These are phyloP conservation scores for Chiroxiphia lanceolata DNA, from an alignment of 2,797 vertebrate genomes.

Conservation along the genomic window DNA sequence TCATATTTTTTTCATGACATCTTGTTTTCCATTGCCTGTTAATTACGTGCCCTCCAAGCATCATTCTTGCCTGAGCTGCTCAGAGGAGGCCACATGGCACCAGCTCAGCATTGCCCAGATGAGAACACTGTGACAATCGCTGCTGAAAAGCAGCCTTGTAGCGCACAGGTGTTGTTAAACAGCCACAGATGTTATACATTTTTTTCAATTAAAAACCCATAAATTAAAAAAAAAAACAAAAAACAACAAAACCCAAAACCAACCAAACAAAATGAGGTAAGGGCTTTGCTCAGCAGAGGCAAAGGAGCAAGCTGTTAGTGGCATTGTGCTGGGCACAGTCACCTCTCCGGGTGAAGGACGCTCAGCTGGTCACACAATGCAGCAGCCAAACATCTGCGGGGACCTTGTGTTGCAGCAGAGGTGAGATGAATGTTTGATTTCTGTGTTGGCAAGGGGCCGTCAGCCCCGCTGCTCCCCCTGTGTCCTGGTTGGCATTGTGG, in stretches of 20 bases:
- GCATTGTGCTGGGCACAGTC: not conserved
- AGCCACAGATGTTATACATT: constrained; percentile 56
- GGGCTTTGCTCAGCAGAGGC: not conserved
- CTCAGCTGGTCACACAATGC: constrained; percentile 1
- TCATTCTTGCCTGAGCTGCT: not conserved
- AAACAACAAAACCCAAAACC: too few relatives aligned
- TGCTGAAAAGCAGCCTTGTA: constrained; percentile 24
- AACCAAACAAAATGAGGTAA: not conserved
- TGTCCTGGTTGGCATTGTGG: not conserved
- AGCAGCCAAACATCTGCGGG: not conserved
- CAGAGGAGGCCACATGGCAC: not conserved
- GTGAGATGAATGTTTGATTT: not conserved
- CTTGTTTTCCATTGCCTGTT: not conserved
- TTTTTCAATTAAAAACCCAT: constrained; percentile 48
- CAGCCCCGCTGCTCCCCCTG: rapidly evolving
- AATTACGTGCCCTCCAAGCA: not conserved
- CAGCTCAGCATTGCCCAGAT: not conserved
- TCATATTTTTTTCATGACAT: not conserved
- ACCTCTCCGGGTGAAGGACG: rapidly evolving
- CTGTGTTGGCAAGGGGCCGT: not conserved
- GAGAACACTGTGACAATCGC: not conserved
- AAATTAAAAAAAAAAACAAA: constrained; percentile 26
- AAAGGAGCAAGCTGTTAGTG: not conserved
- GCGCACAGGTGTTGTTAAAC: constrained; percentile 35
- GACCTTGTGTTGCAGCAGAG: not conserved